Percentiles rank a stretch among this genome's conserved stretches.
Evolutionary conservation across 2,888 invertebrate species (phyloP).

Genomic region (Tetheella fluctuosa): DNA sequence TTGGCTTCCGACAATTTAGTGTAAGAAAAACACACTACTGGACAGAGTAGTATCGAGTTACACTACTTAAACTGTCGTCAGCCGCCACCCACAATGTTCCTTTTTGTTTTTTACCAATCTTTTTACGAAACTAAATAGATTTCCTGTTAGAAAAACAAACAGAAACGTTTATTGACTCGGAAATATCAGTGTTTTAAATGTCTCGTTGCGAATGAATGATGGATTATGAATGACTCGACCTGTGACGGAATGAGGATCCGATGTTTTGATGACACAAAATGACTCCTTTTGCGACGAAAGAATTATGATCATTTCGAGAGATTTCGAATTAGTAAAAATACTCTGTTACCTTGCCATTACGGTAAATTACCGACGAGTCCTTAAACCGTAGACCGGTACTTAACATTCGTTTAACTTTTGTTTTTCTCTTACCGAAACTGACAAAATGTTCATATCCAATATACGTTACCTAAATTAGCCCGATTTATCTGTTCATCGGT

Average conservation of each 20-base stretch:
- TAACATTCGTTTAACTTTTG: neutral
- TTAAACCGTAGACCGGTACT: neutral
- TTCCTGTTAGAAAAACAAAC: slow-evolving; percentile 84
- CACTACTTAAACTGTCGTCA: slow-evolving; percentile 83
- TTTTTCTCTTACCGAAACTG: neutral
- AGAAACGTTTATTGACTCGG: slow-evolving; percentile 77
- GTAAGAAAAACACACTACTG: slow-evolving; percentile 75
- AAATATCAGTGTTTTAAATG: slow-evolving; percentile 67
- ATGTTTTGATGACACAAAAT: slow-evolving; percentile 51
- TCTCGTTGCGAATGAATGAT: slow-evolving; percentile 80
- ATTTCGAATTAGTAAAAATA: neutral
- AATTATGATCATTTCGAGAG: slow-evolving; percentile 11
- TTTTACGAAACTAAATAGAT: slow-evolving; percentile 76
- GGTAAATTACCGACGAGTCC: neutral
- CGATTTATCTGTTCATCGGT: slow-evolving; percentile 70
- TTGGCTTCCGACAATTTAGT: slow-evolving; percentile 71
- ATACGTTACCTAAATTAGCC: slow-evolving; percentile 24
- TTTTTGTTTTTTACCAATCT: slow-evolving; percentile 68
- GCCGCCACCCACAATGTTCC: slow-evolving; percentile 74
- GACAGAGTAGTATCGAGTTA: slow-evolving; percentile 69
- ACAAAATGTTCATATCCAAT: neutral
- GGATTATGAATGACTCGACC: slow-evolving; percentile 74
- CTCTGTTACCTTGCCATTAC: neutral
- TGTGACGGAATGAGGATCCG: slow-evolving; percentile 64
- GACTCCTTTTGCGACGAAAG: slow-evolving; percentile 34